phyloP scores from a whole-genome alignment of 1,140 invertebrate species.

The Drosophila pachea region DNA sequence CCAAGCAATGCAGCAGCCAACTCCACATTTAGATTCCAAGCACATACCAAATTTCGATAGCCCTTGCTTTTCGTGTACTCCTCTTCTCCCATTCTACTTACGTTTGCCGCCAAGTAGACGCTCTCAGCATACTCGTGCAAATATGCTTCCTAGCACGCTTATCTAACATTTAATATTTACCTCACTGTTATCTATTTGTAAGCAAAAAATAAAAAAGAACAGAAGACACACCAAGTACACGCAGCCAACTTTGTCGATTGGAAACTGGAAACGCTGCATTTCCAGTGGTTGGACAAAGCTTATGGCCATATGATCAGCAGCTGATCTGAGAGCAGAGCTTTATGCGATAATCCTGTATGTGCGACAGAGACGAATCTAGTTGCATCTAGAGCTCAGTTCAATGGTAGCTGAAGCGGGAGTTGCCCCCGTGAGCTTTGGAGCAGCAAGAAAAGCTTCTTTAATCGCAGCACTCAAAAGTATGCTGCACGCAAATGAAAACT shows the following conservation, averaged over 20 bases:
- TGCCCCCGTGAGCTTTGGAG: neutral
- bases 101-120: neutral
- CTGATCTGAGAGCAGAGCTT: slow-evolving; percentile 45
- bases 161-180: slow-evolving; percentile 23
- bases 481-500: neutral
- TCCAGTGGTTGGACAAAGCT: slow-evolving; percentile 33
- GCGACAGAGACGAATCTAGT: slow-evolving; percentile 15
- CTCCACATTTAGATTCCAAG: neutral
- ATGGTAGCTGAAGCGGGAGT: slow-evolving; percentile 6
- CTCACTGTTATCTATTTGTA: slow-evolving; percentile 22
- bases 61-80: neutral
- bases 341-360: slow-evolving; percentile 16
- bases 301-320: slow-evolving; percentile 44
- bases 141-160: neutral
- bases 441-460: slow-evolving; percentile 6
- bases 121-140: neutral
- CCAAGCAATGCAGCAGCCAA: too few species aligned
- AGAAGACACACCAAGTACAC: slow-evolving; percentile 7
- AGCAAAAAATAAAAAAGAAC: slow-evolving; percentile 15
- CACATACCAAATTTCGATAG: neutral
- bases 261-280: slow-evolving; percentile 14
- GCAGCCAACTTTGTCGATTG: slow-evolving; percentile 29
- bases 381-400: too few species aligned
- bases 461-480: slow-evolving; percentile 11
- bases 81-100: neutral